phyloP scores from a whole-genome alignment of 2,888 invertebrate genomes.

The Octodonta nipae region DNA sequence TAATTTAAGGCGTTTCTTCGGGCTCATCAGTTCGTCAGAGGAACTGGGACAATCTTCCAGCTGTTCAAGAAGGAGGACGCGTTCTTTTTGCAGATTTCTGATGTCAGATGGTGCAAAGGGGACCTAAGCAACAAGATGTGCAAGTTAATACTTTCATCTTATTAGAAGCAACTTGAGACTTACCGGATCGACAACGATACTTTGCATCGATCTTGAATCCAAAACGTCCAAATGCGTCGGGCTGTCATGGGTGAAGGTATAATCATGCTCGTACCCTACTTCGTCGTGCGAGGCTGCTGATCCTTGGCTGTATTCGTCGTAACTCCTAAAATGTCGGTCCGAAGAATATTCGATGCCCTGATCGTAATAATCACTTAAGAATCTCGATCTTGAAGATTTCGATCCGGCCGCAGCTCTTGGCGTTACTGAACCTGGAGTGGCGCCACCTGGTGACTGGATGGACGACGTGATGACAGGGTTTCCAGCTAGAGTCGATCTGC shows the following conservation, averaged over 20 bases:
- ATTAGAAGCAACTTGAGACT: too few relatives aligned
- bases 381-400: conserved; percentile 38
- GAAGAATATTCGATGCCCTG: conserved; percentile 34
- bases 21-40: conserved; percentile 51
- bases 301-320: conserved; percentile 63
- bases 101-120: conserved; percentile 43
- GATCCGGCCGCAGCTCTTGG: conserved; percentile 37
- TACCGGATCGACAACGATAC: conserved; percentile 10
- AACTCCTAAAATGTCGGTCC: conserved; percentile 47
- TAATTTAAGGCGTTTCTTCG: conserved; percentile 53
- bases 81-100: conserved; percentile 51
- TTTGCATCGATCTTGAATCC: not conserved
- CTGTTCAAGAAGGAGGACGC: conserved; percentile 55
- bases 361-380: conserved; percentile 26
- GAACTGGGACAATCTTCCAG: conserved; percentile 58
- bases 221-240: conserved; percentile 30
- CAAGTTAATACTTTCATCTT: too few relatives aligned
- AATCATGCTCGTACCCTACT: conserved; percentile 32
- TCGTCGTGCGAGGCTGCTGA: conserved; percentile 56
- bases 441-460: conserved; percentile 41
- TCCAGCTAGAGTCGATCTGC: conserved; percentile 34
- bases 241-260: conserved; percentile 35
- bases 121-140: too few relatives aligned
- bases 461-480: conserved; percentile 36
- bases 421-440: conserved; percentile 33